Conservation (phyloP, 37 sponge, comb jelly and placozoan species). For the Aphrocallistes beatrix region DNA sequence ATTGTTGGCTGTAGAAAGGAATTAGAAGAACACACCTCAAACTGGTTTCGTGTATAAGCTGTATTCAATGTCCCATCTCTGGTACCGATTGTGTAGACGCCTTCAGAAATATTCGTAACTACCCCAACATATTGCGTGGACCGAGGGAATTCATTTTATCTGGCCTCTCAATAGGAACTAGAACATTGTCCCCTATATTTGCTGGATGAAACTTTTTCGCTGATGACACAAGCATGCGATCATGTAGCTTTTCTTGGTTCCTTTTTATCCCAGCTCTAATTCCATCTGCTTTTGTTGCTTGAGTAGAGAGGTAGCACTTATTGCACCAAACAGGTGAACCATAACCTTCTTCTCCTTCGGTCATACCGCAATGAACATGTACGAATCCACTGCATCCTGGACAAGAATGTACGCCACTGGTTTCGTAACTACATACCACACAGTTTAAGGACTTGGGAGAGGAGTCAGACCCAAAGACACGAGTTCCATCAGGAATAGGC, state of each 20-base stretch:
- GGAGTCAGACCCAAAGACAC: background rate
- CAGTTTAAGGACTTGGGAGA: background rate
- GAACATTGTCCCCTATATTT: background rate
- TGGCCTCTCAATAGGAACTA: background rate
- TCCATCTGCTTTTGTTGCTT: no score
- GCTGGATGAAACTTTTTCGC: background rate
- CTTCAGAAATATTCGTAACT: background rate
- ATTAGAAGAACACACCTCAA: no score
- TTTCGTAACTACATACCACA: background rate
- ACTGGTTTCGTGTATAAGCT: background rate
- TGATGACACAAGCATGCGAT: background rate
- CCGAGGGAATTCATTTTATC: background rate
- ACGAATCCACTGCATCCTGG: background rate
- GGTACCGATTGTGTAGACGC: background rate
- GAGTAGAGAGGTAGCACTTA: no score
- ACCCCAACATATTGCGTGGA: background rate
- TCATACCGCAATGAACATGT: background rate
- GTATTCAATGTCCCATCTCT: background rate
- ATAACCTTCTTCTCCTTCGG: background rate
- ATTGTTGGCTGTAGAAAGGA: background rate
- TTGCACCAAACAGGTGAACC: no score
- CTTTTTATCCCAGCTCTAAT: background rate
- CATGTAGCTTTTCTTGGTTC: slow-evolving; percentile 6
- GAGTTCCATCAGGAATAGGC: background rate
- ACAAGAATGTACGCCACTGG: background rate